Percentiles rank a stretch among this genome's conserved stretches.
These are phyloP conservation scores for Diaprepes abbreviatus DNA, from an alignment of 2,888 invertebrate species.

Conservation along the genomic window DNA sequence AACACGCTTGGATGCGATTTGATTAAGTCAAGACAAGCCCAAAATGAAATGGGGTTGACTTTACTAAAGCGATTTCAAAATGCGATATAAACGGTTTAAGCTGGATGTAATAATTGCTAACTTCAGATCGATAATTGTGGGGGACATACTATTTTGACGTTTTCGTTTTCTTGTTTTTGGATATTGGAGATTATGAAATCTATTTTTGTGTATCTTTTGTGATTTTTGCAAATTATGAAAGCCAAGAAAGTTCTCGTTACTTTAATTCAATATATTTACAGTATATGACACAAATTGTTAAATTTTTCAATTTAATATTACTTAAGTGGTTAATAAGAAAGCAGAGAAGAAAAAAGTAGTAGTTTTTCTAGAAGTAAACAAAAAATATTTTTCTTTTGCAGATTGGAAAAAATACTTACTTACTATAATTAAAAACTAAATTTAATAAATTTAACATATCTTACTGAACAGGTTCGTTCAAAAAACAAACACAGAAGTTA, in stretches of 20 bases:
- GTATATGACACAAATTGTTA: not conserved
- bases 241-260: not conserved
- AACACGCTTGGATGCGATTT: too few relatives aligned
- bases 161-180: too few relatives aligned
- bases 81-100: too few relatives aligned
- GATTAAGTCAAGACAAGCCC: too few relatives aligned
- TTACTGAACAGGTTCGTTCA: not conserved
- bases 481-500: not conserved
- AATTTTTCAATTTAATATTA: not conserved
- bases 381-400: not conserved
- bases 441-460: not conserved
- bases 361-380: not conserved
- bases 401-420: not conserved
- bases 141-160: too few relatives aligned
- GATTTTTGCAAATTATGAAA: too few relatives aligned
- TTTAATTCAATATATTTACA: not conserved
- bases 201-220: too few relatives aligned
- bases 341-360: not conserved
- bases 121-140: too few relatives aligned
- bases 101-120: too few relatives aligned
- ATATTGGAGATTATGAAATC: too few relatives aligned
- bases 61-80: too few relatives aligned
- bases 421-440: not conserved
- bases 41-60: too few relatives aligned
- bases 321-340: not conserved